Conservation (phyloP, 2,888 invertebrate genomes). For the Odontocerum albicorne region DNA sequence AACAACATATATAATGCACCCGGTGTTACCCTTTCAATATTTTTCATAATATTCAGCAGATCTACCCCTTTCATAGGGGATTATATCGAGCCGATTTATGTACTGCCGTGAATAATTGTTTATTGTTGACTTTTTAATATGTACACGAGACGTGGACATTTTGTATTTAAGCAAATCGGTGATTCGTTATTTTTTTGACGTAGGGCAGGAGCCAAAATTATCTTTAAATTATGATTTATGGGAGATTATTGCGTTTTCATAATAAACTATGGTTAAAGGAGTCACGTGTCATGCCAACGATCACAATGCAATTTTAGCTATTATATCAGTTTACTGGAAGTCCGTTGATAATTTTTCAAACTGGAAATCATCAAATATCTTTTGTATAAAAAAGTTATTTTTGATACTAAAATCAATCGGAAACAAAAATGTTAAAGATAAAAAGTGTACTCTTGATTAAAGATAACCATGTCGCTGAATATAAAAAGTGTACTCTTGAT, state of each 20-base stretch:
- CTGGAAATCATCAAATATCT: too few relatives aligned
- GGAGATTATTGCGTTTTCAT: constrained; percentile 14
- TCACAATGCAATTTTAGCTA: not conserved
- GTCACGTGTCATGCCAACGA: constrained; percentile 12
- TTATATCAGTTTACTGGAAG: too few relatives aligned
- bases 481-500: too few relatives aligned
- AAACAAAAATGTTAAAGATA: too few relatives aligned
- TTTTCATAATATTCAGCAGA: not conserved
- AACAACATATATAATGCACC: constrained; percentile 26
- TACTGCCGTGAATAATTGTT: constrained; percentile 27
- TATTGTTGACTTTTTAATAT: constrained; percentile 35
- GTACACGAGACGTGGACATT: constrained; percentile 2
- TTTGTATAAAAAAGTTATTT: too few relatives aligned
- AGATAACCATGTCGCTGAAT: too few relatives aligned
- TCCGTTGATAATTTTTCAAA: too few relatives aligned
- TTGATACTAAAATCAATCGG: too few relatives aligned
- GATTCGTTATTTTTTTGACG: constrained; percentile 24
- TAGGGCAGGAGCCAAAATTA: constrained; percentile 27
- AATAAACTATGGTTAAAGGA: constrained; percentile 5
- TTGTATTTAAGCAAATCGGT: constrained; percentile 4
- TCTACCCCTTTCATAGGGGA: constrained; percentile 17
- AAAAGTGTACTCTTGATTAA: too few relatives aligned
- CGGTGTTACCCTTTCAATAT: constrained; percentile 15
- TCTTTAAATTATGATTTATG: constrained; percentile 35
- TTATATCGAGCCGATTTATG: constrained; percentile 24